Evolutionary conservation across 2,888 invertebrate species (phyloP).

Genomic region (Synergus japonicus): DNA sequence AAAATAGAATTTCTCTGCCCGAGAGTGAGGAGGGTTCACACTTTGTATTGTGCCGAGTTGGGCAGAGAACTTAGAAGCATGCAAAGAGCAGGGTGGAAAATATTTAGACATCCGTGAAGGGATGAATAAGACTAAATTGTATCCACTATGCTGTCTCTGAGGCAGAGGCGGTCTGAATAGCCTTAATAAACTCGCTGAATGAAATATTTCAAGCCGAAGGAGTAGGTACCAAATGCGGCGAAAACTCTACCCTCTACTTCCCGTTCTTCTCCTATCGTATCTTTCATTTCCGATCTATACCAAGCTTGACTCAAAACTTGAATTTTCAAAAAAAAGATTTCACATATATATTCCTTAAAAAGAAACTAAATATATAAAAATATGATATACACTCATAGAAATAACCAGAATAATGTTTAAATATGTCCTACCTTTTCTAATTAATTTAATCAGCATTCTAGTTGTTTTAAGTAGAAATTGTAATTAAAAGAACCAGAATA

Average conservation of each 20-base stretch:
- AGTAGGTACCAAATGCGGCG: constrained; percentile 63
- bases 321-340: background rate
- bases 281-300: constrained; percentile 38
- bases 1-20: background rate
- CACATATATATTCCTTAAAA: no score
- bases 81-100: constrained; percentile 70
- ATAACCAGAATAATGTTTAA: no score
- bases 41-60: constrained; percentile 11
- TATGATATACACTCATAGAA: no score
- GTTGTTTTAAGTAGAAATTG: no score
- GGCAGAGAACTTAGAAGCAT: background rate
- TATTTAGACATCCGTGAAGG: constrained; percentile 75
- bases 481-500: no score
- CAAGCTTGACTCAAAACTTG: background rate
- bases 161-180: constrained; percentile 80
- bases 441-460: no score
- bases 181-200: constrained; percentile 79
- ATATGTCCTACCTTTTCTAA: no score
- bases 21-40: background rate
- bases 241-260: constrained; percentile 60
- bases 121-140: constrained; percentile 83
- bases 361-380: no score
- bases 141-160: constrained; percentile 82
- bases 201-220: constrained; percentile 74
- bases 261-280: constrained; percentile 41